A percentile compares a stretch with the other conserved stretches of the same genome.
phyloP scores from a whole-genome alignment of 2,113 vertebrate genomes.

The Chiloscyllium plagiosum region DNA sequence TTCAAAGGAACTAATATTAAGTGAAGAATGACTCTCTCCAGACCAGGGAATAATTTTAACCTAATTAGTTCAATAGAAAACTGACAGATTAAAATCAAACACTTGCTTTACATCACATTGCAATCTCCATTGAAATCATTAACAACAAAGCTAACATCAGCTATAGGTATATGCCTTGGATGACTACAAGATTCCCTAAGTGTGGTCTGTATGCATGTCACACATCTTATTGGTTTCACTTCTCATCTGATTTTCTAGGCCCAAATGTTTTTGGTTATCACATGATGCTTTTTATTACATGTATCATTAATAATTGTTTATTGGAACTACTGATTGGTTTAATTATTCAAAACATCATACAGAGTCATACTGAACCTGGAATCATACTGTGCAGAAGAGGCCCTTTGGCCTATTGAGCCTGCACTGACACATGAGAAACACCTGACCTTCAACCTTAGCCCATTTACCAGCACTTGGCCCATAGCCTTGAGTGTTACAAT shows the following conservation, averaged over 20 bases:
- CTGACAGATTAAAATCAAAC: neutral
- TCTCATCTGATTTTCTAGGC: neutral
- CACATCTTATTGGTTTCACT: neutral
- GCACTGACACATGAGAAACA: too few species aligned
- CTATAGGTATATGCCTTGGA: neutral
- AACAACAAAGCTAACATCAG: neutral
- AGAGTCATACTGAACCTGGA: neutral
- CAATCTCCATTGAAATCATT: neutral
- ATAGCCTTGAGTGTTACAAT: too few species aligned
- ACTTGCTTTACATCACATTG: neutral
- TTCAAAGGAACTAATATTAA: neutral
- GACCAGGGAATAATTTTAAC: neutral
- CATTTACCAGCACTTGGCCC: too few species aligned
- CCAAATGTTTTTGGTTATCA: neutral
- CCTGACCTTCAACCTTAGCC: too few species aligned
- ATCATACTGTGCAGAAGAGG: too few species aligned
- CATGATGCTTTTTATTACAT: neutral
- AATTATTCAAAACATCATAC: neutral
- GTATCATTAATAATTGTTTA: neutral
- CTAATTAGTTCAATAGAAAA: neutral
- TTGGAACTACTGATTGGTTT: neutral
- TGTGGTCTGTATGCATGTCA: neutral
- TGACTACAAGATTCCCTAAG: neutral
- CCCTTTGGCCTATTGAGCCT: too few species aligned
- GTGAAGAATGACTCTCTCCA: neutral